These are phyloP conservation scores for Stomatorhinus walkeri DNA, from an alignment of 2,797 vertebrate genomes.

Conservation along the genomic window DNA sequence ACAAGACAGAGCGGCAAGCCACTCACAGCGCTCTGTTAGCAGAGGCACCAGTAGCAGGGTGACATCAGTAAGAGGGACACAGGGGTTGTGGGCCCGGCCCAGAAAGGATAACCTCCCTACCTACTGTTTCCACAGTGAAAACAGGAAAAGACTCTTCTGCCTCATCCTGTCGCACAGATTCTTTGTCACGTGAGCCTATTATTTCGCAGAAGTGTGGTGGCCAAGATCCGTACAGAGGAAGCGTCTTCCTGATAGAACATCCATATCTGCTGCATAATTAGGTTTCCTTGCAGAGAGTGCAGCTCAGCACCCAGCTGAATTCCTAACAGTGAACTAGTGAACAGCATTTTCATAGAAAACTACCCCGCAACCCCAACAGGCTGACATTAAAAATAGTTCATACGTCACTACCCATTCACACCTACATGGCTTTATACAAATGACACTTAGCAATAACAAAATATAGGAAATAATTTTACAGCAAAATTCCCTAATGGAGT, in stretches of 20 bases:
- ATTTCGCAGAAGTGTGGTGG: not conserved
- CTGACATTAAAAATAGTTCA: not conserved
- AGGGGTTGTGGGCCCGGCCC: not conserved
- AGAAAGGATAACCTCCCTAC: not conserved
- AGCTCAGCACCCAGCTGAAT: not conserved
- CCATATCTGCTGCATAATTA: not conserved
- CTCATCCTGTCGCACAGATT: not conserved
- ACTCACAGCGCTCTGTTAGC: not conserved
- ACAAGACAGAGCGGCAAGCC: not conserved
- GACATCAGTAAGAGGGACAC: not conserved
- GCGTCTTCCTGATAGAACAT: not conserved
- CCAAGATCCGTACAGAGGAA: not conserved
- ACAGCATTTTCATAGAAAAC: not conserved
- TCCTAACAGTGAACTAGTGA: not conserved
- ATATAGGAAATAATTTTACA: not conserved
- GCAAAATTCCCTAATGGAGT: not conserved
- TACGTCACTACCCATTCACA: not conserved
- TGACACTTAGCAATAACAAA: not conserved
- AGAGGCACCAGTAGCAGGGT: not conserved
- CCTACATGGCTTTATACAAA: not conserved
- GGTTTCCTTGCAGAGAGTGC: not conserved
- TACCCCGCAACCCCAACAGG: not conserved
- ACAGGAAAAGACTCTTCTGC: not conserved
- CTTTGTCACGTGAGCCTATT: not conserved
- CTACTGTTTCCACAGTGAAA: not conserved